Base-by-base conservation (phyloP, 2,113 vertebrate species). In the Tichodroma muraria region DNA sequence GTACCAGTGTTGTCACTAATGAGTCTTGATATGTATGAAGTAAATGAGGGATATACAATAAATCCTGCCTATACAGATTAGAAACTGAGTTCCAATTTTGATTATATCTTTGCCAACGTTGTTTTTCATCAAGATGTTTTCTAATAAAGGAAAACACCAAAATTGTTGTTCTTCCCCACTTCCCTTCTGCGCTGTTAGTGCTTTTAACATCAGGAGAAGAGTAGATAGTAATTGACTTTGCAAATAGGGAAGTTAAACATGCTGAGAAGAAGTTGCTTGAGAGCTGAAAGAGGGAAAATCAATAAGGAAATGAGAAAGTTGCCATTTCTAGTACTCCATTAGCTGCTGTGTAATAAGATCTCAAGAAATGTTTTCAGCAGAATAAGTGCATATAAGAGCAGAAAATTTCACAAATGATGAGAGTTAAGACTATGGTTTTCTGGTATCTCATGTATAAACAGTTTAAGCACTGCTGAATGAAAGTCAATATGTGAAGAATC, bases 221-320 rank as follows among this genome's bases (percentile, higher is more conserved):
- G 44, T 47, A 54, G 33, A n/a, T 49, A 35, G 57, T 61, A 79
- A 79, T 65, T 69, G 56, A 17, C 69, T 93, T 93, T 52, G 31
- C 38, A 65, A 60, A 59, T 15, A 19, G 9, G 23, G 86, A 70
- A 84, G 65, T 47, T 20, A 28, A 88, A 11, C 33, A 24, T 52
- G 33, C 33, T 79, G 61, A 1, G 8, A 72, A 84, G 24, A 37
- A 37, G 44, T 65, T 80, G 45, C 68, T 87, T 40, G 57, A 73
- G 69, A 89, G 28, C n/a, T 38, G 59, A 37, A 79, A 63, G 52
- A 93, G 68, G 56, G 66, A 94, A 89, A 93, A 88, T 90, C 89
- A 93, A 80, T 80, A 70, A 47, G 37, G 79, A 94, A 95, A 82
- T 49, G 22, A 81, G 73, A 37, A 56, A 66, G 44, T 61, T 86